Percentiles rank a stretch among this genome's conserved stretches.
These are phyloP conservation scores for Cephalopterus ornatus DNA, from an alignment of 2,113 vertebrate genomes.

Conservation along the genomic window DNA sequence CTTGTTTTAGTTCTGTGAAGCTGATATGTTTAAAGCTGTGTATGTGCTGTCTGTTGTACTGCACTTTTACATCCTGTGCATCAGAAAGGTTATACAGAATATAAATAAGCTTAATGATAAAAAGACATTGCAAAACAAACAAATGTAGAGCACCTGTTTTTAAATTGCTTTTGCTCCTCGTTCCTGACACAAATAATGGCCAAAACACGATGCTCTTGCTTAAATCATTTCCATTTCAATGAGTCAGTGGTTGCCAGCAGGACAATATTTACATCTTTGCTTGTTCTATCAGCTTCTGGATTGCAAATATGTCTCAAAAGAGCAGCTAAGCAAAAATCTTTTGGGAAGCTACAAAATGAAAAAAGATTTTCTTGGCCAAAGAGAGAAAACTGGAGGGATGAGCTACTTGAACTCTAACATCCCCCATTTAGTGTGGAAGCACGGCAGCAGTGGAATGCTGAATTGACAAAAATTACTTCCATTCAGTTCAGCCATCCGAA, in stretches of 20 bases:
- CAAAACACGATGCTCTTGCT: neutral
- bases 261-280: slow-evolving; percentile 33
- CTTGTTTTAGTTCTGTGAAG: neutral
- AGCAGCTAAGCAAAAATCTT: slow-evolving; percentile 10
- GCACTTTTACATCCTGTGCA: neutral
- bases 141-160: neutral
- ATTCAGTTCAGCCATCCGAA: neutral
- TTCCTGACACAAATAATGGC: neutral
- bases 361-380: neutral
- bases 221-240: slow-evolving; percentile 35
- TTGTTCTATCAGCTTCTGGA: neutral
- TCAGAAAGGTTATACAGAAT: neutral
- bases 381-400: neutral
- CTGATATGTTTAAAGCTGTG: neutral
- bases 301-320: neutral
- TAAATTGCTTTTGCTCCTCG: neutral
- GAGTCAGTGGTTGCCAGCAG: neutral
- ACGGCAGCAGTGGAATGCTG: neutral
- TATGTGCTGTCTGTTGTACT: neutral
- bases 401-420: neutral
- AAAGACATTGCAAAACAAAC: slow-evolving; percentile 20
- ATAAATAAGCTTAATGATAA: neutral
- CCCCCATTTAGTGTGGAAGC: neutral
- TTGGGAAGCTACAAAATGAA: neutral
- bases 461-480: neutral